Conservation (phyloP, 2,113 vertebrate genomes). For the human region GRCh38 chr3:142964001-142964500, state of each 20-base stretch:
- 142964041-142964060: background rate
- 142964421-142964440: background rate
- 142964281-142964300: background rate
- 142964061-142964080: background rate
- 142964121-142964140: background rate
- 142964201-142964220: background rate
- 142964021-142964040: slow-evolving; percentile 31
- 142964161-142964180: background rate
- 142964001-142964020: slow-evolving; percentile 52
- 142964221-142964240: background rate
- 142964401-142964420: background rate
- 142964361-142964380: background rate
- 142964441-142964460: background rate
- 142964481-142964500: background rate
- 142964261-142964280: background rate
- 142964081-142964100: background rate
- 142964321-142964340: slow-evolving; percentile 63
- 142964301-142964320: background rate
- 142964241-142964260: background rate
- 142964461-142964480: background rate
- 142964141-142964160: background rate
- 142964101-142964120: background rate
- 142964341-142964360: background rate
- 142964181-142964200: background rate
- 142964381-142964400: background rate